A percentile compares a stretch with the other conserved stretches of the same genome.
These are phyloP conservation scores for Pantala flavescens DNA, from an alignment of 1,140 invertebrate genomes.

Conservation along the genomic window DNA sequence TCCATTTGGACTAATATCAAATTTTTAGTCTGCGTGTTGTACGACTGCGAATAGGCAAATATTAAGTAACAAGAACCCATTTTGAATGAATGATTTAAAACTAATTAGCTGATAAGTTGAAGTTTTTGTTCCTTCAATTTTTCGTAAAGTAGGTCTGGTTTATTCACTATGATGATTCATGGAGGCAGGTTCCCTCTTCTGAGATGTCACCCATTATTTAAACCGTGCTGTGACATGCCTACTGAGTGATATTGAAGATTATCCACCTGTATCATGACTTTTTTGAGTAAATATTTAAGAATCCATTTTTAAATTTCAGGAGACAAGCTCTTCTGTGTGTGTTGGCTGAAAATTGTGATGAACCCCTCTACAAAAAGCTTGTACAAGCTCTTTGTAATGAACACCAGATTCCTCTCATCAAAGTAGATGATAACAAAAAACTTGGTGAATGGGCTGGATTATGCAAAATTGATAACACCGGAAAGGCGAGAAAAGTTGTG, in stretches of 20 bases:
- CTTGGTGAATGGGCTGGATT: constrained; percentile 98
- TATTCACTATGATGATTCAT: neutral
- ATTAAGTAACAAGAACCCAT: too few species aligned
- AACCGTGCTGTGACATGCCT: neutral
- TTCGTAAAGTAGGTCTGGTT: too few species aligned
- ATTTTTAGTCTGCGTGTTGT: too few species aligned
- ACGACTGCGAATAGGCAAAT: too few species aligned
- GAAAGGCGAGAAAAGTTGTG: constrained; percentile 97
- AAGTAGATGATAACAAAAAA: constrained; percentile 97
- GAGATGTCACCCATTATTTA: neutral
- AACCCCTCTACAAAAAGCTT: constrained; percentile 92
- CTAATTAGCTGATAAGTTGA: too few species aligned
- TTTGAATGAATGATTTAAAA: too few species aligned
- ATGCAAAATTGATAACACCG: constrained; percentile 98
- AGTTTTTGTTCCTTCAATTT: too few species aligned
- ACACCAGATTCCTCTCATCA: constrained; percentile 93
- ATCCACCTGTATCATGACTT: too few species aligned
- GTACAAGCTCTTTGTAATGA: constrained; percentile 98
- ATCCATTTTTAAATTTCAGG: constrained; percentile 38
- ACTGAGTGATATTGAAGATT: neutral
- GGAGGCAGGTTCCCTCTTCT: neutral
- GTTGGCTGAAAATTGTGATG: constrained; percentile 95
- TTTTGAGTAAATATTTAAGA: too few species aligned
- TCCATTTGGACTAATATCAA: too few species aligned
- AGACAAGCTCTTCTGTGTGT: constrained; percentile 93